These are phyloP conservation scores for Mactromeris polynyma DNA, from an alignment of 2,888 invertebrate species.

Conservation along the genomic window DNA sequence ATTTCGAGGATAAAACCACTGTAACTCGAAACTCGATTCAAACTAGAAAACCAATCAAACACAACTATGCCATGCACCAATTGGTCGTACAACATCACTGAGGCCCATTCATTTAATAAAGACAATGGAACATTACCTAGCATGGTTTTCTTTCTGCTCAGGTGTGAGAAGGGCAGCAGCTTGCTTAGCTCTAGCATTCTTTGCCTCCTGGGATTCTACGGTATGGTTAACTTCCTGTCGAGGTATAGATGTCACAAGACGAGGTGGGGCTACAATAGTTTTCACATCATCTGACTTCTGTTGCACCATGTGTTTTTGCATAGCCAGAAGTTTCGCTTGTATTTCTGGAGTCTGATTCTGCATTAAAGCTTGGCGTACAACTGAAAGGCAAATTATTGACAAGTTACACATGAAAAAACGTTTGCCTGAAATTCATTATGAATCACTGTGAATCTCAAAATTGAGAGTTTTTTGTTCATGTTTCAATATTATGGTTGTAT, in stretches of 20 bases:
- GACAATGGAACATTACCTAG: conserved; percentile 76
- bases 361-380: conserved; percentile 96
- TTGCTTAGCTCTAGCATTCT: conserved; percentile 64
- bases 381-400: conserved; percentile 88
- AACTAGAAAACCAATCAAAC: too few relatives aligned
- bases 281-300: conserved; percentile 69
- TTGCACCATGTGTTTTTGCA: conserved; percentile 90
- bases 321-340: conserved; percentile 95
- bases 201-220: conserved; percentile 30
- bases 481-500: too few relatives aligned
- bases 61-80: too few relatives aligned
- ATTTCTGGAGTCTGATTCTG: conserved; percentile 97
- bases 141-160: conserved; percentile 86
- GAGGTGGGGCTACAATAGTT: conserved; percentile 41
- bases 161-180: conserved; percentile 76
- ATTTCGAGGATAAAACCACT: too few relatives aligned
- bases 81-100: background rate
- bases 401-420: too few relatives aligned
- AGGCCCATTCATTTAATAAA: background rate
- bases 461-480: too few relatives aligned
- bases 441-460: too few relatives aligned
- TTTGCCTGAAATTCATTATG: too few relatives aligned
- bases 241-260: conserved; percentile 22
- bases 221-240: conserved; percentile 31
- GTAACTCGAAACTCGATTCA: too few relatives aligned